Conservation (phyloP, 2,888 invertebrate genomes). For the Heliconius aoede region DNA sequence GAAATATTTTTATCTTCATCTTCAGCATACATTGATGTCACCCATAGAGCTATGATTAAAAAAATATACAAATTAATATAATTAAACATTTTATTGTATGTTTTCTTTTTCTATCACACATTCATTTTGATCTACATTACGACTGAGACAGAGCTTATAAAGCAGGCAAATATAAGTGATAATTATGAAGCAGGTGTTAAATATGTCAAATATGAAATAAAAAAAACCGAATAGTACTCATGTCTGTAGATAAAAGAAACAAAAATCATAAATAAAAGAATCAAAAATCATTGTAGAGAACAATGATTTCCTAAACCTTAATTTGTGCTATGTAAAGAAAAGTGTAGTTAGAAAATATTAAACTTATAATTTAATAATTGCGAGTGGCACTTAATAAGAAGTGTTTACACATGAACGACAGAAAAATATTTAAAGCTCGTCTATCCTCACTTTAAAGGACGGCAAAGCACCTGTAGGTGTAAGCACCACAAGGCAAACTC, state of each 20-base stretch:
- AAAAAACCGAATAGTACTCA: neutral
- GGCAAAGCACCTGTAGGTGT: too few species aligned
- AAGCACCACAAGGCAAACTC: too few species aligned
- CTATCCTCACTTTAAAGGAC: too few species aligned
- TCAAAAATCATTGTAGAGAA: neutral
- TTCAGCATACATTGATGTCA: constrained; percentile 33
- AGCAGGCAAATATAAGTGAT: neutral
- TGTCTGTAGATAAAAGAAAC: neutral
- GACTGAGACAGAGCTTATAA: neutral
- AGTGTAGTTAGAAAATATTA: neutral
- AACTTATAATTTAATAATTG: neutral
- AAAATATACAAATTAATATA: neutral
- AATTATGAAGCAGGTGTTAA: neutral
- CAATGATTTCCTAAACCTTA: neutral
- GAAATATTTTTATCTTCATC: constrained; percentile 40
- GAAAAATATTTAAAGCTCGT: too few species aligned
- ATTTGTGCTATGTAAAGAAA: neutral
- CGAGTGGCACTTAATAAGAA: too few species aligned
- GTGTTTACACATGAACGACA: too few species aligned
- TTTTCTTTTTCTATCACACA: neutral
- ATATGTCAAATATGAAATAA: neutral
- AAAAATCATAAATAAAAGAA: neutral
- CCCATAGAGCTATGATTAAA: constrained; percentile 1
- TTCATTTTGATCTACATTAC: neutral
- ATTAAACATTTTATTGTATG: neutral